A percentile compares a stretch with the other conserved stretches of the same genome.
These are phyloP conservation scores for Epinephelus moara DNA, from an alignment of 2,113 vertebrate genomes.

Conservation along the genomic window DNA sequence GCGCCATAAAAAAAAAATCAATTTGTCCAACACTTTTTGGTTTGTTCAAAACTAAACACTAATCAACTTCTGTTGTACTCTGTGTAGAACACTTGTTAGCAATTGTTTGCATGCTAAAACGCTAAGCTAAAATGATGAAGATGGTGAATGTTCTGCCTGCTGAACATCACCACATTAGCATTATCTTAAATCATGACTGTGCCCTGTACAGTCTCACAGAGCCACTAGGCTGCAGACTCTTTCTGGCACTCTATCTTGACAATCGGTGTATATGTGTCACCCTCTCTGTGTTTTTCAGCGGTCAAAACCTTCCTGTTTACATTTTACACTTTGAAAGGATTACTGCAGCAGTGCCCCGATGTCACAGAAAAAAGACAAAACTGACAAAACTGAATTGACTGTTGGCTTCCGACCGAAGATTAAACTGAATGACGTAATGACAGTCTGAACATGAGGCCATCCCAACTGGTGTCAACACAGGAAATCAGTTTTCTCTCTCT, in stretches of 20 bases:
- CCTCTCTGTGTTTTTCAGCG: neutral
- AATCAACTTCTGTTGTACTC: no score
- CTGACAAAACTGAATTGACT: conserved; percentile 15
- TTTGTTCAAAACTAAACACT: no score
- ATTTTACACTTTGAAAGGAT: conserved; percentile 4
- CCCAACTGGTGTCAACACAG: conserved; percentile 21
- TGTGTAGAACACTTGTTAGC: neutral
- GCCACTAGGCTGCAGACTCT: neutral
- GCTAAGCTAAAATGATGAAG: neutral
- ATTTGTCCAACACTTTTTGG: no score
- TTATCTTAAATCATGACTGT: neutral
- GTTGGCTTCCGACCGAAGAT: conserved; percentile 19
- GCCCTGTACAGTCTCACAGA: neutral
- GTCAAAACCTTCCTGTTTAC: conserved; percentile 24
- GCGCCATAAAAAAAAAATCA: neutral
- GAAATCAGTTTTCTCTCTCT: conserved; percentile 18
- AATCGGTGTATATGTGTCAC: neutral
- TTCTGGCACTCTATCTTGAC: neutral
- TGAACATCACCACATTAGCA: neutral
- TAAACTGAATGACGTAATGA: conserved; percentile 24
- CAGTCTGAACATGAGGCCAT: conserved; percentile 12
- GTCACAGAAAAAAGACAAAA: conserved; percentile 4
- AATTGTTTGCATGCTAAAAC: neutral
- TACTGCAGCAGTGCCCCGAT: neutral
- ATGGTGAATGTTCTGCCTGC: neutral